Evolutionary conservation across 2,888 invertebrate genomes (phyloP), one percentile per base, ranked within the genome.

Genomic region (Stenichneumon culpator): DNA sequence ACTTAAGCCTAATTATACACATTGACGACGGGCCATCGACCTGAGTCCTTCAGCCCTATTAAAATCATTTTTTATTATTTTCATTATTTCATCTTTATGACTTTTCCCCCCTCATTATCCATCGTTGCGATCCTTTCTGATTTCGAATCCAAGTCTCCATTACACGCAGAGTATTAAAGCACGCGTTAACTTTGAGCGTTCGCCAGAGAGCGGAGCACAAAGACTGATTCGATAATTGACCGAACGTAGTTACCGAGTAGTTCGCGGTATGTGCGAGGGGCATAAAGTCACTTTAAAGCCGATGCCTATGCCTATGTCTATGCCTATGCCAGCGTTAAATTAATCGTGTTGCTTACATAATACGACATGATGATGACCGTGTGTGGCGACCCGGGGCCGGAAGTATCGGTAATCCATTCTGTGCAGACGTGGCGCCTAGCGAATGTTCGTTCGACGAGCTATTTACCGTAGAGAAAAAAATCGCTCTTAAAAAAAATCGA

Each of bases 341-440:
- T 90, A 91, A 91, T 91, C 54, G 75, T 88, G 88, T 83, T 60
- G 87, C 90, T 92, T 92, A 90, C 84, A 82, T 90, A 92, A 92
- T 88, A 78, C 79, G 83, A 47, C 74, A 84, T 84, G 87, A 89
- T 68, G 88, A 89, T 73, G 86, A 68, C 60, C 63, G 36, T 72
- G 84, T 2, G 73, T 3, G 74, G 83, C 81, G 84, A 84, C 69
- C 75, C 69, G n/a, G 63, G 70, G 65, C 70, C 83, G 83, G 83
- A 83, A 83, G 79, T 83, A 74, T 69, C 74, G 54, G 52, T 52
- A 28, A 69, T 44, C 54, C 44, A 74, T 52, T 69, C 39, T 44
- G 54, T 69, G 19, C 79, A 50, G 50, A 72, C 82, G 32, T 36
- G 74, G 69, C 69, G 74, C 79, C 75, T 54, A 22, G 14, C 47